Conservation (phyloP, 1,140 invertebrate genomes). For the Atta colombica region DNA sequence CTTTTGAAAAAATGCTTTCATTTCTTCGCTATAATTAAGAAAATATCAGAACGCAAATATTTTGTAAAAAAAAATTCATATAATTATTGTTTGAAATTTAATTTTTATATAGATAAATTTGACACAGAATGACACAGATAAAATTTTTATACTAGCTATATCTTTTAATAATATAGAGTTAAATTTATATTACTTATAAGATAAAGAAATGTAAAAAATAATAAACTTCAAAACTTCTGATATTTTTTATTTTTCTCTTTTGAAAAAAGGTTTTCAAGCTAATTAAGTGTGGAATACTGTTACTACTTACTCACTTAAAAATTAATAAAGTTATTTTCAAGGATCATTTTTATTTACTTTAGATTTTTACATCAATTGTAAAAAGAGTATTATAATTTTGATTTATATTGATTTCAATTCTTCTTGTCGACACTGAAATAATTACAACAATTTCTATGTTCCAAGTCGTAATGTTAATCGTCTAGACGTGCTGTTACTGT, state of each 20-base stretch:
- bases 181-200: no score
- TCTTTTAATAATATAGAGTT: no score
- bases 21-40: background rate
- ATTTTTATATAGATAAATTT: no score
- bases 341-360: no score
- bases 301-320: no score
- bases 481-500: slow-evolving; percentile 15
- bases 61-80: background rate
- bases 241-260: no score
- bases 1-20: background rate
- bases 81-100: background rate
- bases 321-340: background rate
- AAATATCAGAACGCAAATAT: background rate
- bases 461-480: slow-evolving; percentile 60
- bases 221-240: no score
- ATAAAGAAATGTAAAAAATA: no score
- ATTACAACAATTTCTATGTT: background rate
- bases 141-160: no score
- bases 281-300: no score
- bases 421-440: background rate
- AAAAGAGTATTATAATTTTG: background rate
- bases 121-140: no score
- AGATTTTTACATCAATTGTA: background rate
- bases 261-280: no score
- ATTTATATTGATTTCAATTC: slow-evolving; percentile 6